phyloP scores from a whole-genome alignment of 2,113 vertebrate genomes.

The Gnathonemus echidnorhynchus region DNA sequence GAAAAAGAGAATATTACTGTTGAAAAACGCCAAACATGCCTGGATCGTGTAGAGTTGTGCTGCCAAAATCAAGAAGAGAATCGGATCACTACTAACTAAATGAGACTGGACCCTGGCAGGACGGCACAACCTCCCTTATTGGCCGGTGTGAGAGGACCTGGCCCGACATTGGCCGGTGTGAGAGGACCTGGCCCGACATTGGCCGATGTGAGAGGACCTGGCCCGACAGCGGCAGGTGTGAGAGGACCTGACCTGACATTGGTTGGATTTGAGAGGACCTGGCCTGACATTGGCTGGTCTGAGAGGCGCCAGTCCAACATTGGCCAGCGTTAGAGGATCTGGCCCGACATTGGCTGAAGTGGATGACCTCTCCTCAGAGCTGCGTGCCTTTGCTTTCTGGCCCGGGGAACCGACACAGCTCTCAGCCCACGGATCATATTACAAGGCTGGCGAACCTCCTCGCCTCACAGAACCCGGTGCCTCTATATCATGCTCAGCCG shows the following conservation, averaged over 20 bases:
- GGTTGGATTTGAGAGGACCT: not conserved
- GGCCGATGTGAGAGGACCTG: not conserved
- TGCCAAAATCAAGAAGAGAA: not conserved
- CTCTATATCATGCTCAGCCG: not conserved
- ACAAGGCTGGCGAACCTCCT: constrained; percentile 3
- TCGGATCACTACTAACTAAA: not conserved
- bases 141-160: not conserved
- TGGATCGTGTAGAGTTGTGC: not conserved
- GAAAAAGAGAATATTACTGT: not conserved
- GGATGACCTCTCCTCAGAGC: not conserved
- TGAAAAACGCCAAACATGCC: not conserved
- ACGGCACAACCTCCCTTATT: not conserved
- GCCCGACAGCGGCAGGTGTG: too few relatives aligned
- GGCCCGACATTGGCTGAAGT: not conserved
- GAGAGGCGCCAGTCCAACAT: not conserved
- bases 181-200: not conserved
- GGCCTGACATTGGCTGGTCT: not conserved
- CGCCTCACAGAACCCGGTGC: not conserved
- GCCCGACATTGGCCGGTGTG: not conserved
- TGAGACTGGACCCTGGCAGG: not conserved
- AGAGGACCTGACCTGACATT: not conserved
- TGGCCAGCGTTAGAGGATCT: not conserved
- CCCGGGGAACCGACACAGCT: not conserved
- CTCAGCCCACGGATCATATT: constrained; percentile 8
- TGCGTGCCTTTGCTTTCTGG: not conserved